phyloP scores from a whole-genome alignment of 2,888 invertebrate species.

The Polylopha cassiicola region DNA sequence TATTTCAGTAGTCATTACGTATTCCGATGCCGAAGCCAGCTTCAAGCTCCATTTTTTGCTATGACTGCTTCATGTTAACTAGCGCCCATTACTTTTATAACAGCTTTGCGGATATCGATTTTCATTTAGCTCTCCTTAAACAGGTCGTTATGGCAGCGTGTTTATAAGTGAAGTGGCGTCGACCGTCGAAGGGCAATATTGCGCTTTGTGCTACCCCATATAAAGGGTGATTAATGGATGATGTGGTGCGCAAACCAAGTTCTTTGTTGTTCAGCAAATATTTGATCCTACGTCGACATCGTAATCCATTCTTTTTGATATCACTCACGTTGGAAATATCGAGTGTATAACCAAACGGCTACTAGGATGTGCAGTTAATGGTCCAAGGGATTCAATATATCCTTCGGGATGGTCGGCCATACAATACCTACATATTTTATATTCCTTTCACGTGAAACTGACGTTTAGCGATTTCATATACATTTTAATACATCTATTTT shows the following conservation, averaged over 20 bases:
- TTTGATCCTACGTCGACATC: conserved; percentile 56
- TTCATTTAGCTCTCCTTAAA: conserved; percentile 66
- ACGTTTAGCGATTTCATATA: not conserved
- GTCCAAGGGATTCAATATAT: conserved; percentile 9
- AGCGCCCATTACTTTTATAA: conserved; percentile 21
- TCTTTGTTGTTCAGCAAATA: conserved; percentile 72
- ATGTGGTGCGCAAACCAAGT: conserved; percentile 59
- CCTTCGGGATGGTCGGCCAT: not conserved
- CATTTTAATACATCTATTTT: conserved; percentile 1
- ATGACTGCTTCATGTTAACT: conserved; percentile 14
- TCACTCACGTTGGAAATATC: conserved; percentile 35
- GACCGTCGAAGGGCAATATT: conserved; percentile 64
- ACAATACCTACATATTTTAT: too few species aligned
- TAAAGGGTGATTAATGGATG: conserved; percentile 72
- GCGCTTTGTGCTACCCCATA: conserved; percentile 61
- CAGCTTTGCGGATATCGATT: conserved; percentile 55
- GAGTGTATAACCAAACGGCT: conserved; percentile 10
- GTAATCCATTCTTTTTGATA: conserved; percentile 60
- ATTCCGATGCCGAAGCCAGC: conserved; percentile 6
- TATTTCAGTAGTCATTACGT: conserved; percentile 13
- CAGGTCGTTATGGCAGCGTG: conserved; percentile 66
- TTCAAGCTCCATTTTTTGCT: conserved; percentile 3
- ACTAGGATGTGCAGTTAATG: conserved; percentile 11
- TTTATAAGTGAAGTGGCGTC: conserved; percentile 57
- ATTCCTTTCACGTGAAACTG: not conserved